A percentile compares a stretch with the other conserved stretches of the same genome.
phyloP scores from a whole-genome alignment of 2,797 vertebrate species.

The Mycteria americana region DNA sequence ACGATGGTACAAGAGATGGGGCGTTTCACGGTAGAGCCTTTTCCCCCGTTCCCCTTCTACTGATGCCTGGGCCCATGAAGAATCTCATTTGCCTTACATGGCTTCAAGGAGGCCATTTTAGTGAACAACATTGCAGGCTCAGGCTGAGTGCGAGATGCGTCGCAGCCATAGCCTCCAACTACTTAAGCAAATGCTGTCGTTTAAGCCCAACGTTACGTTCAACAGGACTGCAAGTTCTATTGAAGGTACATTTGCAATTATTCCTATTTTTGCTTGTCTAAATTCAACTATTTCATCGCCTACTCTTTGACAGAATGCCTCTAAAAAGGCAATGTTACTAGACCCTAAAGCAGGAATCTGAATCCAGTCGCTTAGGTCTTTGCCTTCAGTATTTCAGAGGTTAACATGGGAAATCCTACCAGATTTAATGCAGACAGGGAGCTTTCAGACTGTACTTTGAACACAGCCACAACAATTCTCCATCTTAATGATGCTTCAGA shows the following conservation, averaged over 20 bases:
- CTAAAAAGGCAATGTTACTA: background rate
- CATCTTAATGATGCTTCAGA: background rate
- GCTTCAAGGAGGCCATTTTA: background rate
- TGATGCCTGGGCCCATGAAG: background rate
- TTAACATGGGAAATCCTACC: background rate
- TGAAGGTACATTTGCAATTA: background rate
- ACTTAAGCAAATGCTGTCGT: background rate
- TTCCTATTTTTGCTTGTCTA: background rate
- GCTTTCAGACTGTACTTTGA: background rate
- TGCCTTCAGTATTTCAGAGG: background rate
- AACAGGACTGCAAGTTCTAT: background rate
- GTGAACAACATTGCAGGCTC: background rate
- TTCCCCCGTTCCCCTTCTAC: background rate
- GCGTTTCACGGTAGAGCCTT: background rate
- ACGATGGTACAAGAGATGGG: fast-evolving
- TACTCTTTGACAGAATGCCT: background rate
- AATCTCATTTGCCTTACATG: background rate
- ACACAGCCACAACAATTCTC: background rate
- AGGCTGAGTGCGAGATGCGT: fast-evolving
- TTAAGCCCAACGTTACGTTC: background rate
- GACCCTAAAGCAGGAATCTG: background rate
- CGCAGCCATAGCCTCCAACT: background rate
- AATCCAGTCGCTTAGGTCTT: background rate
- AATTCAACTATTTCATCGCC: background rate
- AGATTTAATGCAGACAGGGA: background rate